Evolutionary conservation across 2,888 invertebrate species (phyloP).

Genomic region (Galerucella calmariensis): DNA sequence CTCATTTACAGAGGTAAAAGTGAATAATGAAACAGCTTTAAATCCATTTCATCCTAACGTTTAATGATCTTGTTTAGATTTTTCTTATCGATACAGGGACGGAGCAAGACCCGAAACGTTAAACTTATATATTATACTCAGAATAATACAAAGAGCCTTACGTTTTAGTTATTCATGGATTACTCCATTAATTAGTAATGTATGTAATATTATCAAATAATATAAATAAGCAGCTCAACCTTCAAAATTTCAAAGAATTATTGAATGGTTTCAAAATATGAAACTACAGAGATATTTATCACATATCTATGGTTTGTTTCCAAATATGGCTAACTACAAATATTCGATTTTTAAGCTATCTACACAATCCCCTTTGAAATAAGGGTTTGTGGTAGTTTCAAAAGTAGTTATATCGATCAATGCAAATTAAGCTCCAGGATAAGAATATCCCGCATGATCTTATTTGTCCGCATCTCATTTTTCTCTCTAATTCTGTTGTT

Average conservation of each 20-base stretch:
- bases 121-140: neutral
- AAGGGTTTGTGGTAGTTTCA: too few relatives aligned
- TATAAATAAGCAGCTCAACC: neutral
- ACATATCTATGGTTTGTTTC: too few relatives aligned
- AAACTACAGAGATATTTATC: too few relatives aligned
- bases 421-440: too few relatives aligned
- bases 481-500: constrained; percentile 42
- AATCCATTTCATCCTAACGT: constrained; percentile 35
- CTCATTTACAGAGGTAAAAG: constrained; percentile 41
- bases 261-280: too few relatives aligned
- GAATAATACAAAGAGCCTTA: neutral
- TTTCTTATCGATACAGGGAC: constrained; percentile 28
- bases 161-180: too few relatives aligned
- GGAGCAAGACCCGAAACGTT: neutral
- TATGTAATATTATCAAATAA: neutral
- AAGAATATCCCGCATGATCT: neutral
- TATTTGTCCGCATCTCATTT: constrained; percentile 21
- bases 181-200: neutral
- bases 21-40: constrained; percentile 36
- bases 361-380: too few relatives aligned
- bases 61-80: constrained; percentile 33
- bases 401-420: too few relatives aligned
- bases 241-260: too few relatives aligned
- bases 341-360: too few relatives aligned
- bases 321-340: too few relatives aligned